Evolutionary conservation across 2,113 vertebrate species (phyloP), one percentile per base, ranked within the genome.

Genomic region (Eurystomus gularis): DNA sequence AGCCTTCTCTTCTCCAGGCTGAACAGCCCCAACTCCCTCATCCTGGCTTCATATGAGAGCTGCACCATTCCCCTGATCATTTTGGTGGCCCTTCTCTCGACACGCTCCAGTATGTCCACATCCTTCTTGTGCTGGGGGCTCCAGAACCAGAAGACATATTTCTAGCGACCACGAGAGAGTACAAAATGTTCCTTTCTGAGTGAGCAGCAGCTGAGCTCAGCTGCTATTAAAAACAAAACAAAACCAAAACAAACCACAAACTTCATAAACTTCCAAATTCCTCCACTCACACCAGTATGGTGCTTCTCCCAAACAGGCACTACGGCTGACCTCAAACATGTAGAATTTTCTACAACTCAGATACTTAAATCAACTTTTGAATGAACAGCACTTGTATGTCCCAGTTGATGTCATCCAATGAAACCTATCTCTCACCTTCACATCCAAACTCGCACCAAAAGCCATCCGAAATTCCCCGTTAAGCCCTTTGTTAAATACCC

Each of bases 401-500:
- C 35, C 48, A 46, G 26, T 58, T 76, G 20, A 57, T 15, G 35
- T 28, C 35, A 84, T 13, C 31, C 48, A 86, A 0, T 31, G 9
- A 82, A 62, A 61, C 49, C 35, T 5, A 55, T 68, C 52, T 51
- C 93, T 93, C 96, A 99, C 99, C 99, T 99, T 99, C 82, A 99
- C 98, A 51, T 99, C 99, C 96, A 99, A 87, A 69, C 97, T 98
- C n/a, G 98, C 99, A 87, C 99, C 99, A 88, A 99, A 99, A 58
- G 99, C 99, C 99, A 99, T 99, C 92, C 98, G 98, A 97, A 99
- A 99, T 85, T 99, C 98, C 54, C 99, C 99, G 2, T 98, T 99
- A 96, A 98, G 98, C 95, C 99, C 99, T 97, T 99, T 99, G 95
- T 97, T 99, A 75, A 99, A 99, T 54, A 99, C 99, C 72, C 99